Base-by-base conservation (phyloP, 2,888 invertebrate genomes). In the Cryptosula pallasiana region DNA sequence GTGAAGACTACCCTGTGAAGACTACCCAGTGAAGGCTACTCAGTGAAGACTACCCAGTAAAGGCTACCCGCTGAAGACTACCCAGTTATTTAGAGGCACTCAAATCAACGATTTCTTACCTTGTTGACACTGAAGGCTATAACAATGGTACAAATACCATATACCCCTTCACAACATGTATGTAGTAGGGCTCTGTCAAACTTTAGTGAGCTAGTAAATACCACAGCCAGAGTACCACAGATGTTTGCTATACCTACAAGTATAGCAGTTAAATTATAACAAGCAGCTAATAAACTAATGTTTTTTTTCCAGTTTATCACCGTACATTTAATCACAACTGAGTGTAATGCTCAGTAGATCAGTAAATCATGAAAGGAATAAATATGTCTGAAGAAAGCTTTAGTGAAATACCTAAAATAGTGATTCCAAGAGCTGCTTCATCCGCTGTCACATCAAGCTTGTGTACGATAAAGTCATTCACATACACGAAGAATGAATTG, bases 381-480 rank as follows among this genome's bases (percentile, higher is more conserved):
- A 13, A 20, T 13, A 45, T 45, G 45, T n/a, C n/a, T n/a, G n/a
- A n/a, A n/a, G n/a, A n/a, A n/a, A n/a, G n/a, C n/a, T n/a, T n/a
- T n/a, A n/a, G n/a, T n/a, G n/a, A n/a, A n/a, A n/a, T 57, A 63
- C 63, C 63, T 32, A 63, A n/a, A 5, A 63, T 32, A 13, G 63
- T 63, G n/a, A 63, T 63, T 20, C 63, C 63, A 2, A 63, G 13
- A 32, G 63, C 63, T 29, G 63, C 63, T 25, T 63, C 63, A 16
- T 63, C 63, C n/a, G 2, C 63, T 32, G 32, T 29, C 63, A 63
- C 3, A 9, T 9, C 34, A 32, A 32, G 25, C 20, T 25, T 63
- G 13, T 27, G 13, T 27, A 63, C 27, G 27, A 63, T 27, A n/a
- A 25, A 63, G n/a, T 63, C 63, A 32, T 32, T 63, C 5, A 34